Evolutionary conservation across 2,888 invertebrate genomes (phyloP).

Genomic region (Nomada flava): DNA sequence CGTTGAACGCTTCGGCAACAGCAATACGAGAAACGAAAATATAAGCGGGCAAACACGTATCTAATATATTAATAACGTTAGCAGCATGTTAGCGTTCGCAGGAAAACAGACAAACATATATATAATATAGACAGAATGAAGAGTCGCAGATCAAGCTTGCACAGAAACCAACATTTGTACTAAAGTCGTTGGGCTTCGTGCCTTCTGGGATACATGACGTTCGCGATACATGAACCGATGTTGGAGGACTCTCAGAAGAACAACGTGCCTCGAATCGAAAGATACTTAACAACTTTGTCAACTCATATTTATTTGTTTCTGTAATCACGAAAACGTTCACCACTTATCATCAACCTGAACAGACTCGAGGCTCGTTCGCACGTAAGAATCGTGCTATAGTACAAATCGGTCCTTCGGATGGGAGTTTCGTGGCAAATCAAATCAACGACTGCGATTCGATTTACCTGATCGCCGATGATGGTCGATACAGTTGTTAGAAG

Average conservation of each 20-base stretch:
- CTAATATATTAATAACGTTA: constrained; percentile 63
- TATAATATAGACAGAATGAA: constrained; percentile 71
- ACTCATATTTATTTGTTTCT: background rate
- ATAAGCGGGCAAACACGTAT: constrained; percentile 62
- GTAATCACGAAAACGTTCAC: background rate
- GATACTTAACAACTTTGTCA: background rate
- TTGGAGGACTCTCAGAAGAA: constrained; percentile 29
- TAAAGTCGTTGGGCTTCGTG: constrained; percentile 52
- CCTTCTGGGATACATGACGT: constrained; percentile 28
- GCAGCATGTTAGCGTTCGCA: constrained; percentile 78
- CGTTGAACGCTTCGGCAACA: constrained; percentile 33
- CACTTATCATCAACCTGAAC: background rate
- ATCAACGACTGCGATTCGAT: constrained; percentile 48
- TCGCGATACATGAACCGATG: constrained; percentile 38
- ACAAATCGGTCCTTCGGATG: constrained; percentile 36
- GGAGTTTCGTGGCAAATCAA: constrained; percentile 48
- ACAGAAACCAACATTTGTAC: constrained; percentile 64
- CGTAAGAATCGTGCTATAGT: constrained; percentile 28
- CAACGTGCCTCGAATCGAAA: constrained; percentile 58
- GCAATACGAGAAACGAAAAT: constrained; percentile 47
- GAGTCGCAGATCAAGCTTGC: constrained; percentile 78
- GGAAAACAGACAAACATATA: constrained; percentile 75
- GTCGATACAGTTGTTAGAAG: constrained; percentile 56
- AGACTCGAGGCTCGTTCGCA: constrained; percentile 57
- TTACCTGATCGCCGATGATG: constrained; percentile 41